These are phyloP conservation scores for Drosophila pandora DNA, from an alignment of 1,140 invertebrate genomes.

Conservation along the genomic window DNA sequence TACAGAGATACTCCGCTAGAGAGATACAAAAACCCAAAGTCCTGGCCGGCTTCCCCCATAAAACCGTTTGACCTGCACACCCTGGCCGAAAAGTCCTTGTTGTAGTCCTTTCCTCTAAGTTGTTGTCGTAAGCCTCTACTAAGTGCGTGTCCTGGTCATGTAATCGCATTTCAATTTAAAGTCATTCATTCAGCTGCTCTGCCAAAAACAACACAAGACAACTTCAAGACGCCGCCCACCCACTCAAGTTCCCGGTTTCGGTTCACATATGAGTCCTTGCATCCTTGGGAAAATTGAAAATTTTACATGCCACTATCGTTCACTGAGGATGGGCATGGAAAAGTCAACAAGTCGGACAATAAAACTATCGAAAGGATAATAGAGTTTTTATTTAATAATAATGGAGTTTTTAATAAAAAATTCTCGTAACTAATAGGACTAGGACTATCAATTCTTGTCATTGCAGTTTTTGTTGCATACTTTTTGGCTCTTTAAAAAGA, in stretches of 20 bases:
- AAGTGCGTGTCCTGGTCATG: constrained; percentile 78
- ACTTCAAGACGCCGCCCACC: constrained; percentile 14
- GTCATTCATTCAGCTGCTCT: constrained; percentile 65
- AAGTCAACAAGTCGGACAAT: background rate
- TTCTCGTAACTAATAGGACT: too few relatives aligned
- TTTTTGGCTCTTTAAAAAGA: background rate
- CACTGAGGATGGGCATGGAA: background rate
- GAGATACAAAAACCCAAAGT: background rate
- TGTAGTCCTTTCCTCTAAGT: constrained; percentile 12
- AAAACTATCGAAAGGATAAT: background rate
- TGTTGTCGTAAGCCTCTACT: constrained; percentile 64
- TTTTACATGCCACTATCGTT: constrained; percentile 22
- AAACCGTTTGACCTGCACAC: constrained; percentile 61
- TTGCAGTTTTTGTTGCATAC: background rate
- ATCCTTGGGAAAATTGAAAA: constrained; percentile 75
- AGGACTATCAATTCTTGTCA: too few relatives aligned
- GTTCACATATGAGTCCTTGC: constrained; percentile 3
- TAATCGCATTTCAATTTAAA: constrained; percentile 82
- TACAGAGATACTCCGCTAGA: background rate
- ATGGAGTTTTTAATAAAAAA: background rate
- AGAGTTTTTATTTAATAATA: too few relatives aligned
- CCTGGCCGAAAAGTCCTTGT: constrained; percentile 30
- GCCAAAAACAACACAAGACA: constrained; percentile 36
- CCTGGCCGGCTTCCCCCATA: constrained; percentile 11
- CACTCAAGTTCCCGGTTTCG: background rate